Evolutionary conservation across 1,140 invertebrate genomes (phyloP).

Genomic region (Trichonephila clavipes): DNA sequence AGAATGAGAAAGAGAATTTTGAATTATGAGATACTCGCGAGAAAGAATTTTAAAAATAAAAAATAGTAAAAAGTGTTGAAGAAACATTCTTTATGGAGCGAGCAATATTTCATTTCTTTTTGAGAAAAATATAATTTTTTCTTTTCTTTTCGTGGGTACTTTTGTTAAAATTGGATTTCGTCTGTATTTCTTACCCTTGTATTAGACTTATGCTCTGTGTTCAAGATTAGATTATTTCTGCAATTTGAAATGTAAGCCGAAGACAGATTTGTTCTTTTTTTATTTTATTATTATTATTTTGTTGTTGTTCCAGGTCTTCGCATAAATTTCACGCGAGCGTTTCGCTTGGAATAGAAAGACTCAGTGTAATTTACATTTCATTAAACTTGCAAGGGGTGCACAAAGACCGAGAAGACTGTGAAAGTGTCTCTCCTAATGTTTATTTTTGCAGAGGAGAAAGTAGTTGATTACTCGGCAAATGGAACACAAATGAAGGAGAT

Average conservation of each 20-base stretch:
- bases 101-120: constrained; percentile 43
- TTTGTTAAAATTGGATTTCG: constrained; percentile 45
- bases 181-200: background rate
- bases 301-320: background rate
- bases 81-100: constrained; percentile 13
- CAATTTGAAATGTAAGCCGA: constrained; percentile 34
- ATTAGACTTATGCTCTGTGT: constrained; percentile 14
- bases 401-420: background rate
- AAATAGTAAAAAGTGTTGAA: background rate
- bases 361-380: constrained; percentile 12
- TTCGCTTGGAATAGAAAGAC: background rate
- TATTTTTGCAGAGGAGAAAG: background rate
- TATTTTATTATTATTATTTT: background rate
- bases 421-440: background rate
- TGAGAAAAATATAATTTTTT: background rate
- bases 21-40: background rate
- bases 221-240: constrained; percentile 35
- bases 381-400: background rate
- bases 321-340: background rate
- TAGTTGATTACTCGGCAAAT: background rate
- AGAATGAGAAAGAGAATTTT: background rate
- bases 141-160: background rate
- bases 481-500: background rate
- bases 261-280: background rate
- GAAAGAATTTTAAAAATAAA: background rate